Evolutionary conservation across 1,140 invertebrate genomes (phyloP).

Genomic region (Scaptomyza graminum): DNA sequence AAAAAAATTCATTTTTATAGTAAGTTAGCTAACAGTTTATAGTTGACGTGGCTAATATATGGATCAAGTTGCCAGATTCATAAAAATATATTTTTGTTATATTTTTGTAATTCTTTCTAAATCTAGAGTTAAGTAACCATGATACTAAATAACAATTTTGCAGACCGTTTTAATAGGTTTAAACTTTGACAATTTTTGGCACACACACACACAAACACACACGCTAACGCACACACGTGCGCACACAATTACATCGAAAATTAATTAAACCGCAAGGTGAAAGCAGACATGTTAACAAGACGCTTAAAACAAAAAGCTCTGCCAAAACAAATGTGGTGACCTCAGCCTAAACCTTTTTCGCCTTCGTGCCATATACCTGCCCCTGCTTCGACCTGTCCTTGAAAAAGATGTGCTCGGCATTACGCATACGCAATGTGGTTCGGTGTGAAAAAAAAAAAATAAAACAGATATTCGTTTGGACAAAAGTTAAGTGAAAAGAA

Average conservation of each 20-base stretch:
- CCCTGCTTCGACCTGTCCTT: not conserved
- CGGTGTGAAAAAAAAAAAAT: slow-evolving; percentile 60
- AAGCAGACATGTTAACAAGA: slow-evolving; percentile 71
- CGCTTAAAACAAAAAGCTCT: slow-evolving; percentile 62
- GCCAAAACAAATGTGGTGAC: slow-evolving; percentile 51
- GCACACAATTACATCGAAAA: slow-evolving; percentile 67
- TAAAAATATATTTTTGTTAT: too few relatives aligned
- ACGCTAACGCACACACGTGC: not conserved
- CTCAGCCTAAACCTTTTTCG: not conserved
- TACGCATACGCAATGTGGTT: slow-evolving; percentile 68
- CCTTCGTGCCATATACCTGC: too few relatives aligned
- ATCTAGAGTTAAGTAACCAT: too few relatives aligned
- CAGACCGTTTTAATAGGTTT: too few relatives aligned
- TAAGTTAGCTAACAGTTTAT: too few relatives aligned
- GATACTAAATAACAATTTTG: too few relatives aligned
- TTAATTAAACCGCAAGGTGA: slow-evolving; percentile 75
- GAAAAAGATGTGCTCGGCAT: slow-evolving; percentile 36
- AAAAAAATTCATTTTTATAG: too few relatives aligned
- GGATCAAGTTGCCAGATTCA: too few relatives aligned
- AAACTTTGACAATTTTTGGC: not conserved
- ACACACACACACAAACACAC: slow-evolving; percentile 1
- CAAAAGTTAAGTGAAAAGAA: slow-evolving; percentile 57
- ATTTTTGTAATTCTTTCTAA: too few relatives aligned
- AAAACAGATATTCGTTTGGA: slow-evolving; percentile 48
- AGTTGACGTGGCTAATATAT: too few relatives aligned